Evolutionary conservation across 2,797 vertebrate species (phyloP).

Genomic region (Toxotes lorentzi): DNA sequence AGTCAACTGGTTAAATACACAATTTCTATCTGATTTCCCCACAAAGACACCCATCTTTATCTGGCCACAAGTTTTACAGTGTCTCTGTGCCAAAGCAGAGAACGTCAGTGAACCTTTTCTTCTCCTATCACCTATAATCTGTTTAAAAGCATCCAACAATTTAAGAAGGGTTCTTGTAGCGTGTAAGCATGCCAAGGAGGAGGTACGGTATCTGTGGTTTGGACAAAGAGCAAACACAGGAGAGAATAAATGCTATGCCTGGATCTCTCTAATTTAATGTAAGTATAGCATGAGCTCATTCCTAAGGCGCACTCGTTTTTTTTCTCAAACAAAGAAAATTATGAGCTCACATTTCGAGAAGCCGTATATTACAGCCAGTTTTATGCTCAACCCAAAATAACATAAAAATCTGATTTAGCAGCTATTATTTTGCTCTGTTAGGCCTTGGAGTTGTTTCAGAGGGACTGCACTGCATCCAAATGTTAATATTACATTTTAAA

Average conservation of each 20-base stretch:
- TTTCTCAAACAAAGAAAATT: constrained; percentile 76
- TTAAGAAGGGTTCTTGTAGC: constrained; percentile 48
- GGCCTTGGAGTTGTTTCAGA: constrained; percentile 32
- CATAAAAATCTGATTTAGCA: constrained; percentile 55
- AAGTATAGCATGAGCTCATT: constrained; percentile 84
- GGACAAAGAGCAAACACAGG: constrained; percentile 70
- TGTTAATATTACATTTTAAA: constrained; percentile 46
- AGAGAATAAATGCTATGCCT: constrained; percentile 73
- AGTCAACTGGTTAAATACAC: background rate
- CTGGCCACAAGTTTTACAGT: background rate
- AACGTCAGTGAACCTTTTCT: constrained; percentile 42
- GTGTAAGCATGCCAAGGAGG: constrained; percentile 55
- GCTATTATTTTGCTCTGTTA: constrained; percentile 35
- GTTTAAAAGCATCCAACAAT: constrained; percentile 33
- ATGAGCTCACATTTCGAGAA: constrained; percentile 79
- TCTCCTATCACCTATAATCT: constrained; percentile 76
- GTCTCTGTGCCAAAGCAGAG: constrained; percentile 17
- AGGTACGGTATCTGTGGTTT: constrained; percentile 70
- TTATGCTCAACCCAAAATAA: constrained; percentile 64
- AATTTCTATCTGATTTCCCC: constrained; percentile 9
- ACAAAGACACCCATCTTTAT: constrained; percentile 20
- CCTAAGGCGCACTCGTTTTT: constrained; percentile 58
- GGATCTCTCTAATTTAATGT: constrained; percentile 83
- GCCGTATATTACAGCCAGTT: constrained; percentile 65
- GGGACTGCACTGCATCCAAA: constrained; percentile 17